Evolutionary conservation across 2,888 invertebrate genomes (phyloP), one percentile per base, ranked within the genome.

Genomic region (Bembecia ichneumoniformis): DNA sequence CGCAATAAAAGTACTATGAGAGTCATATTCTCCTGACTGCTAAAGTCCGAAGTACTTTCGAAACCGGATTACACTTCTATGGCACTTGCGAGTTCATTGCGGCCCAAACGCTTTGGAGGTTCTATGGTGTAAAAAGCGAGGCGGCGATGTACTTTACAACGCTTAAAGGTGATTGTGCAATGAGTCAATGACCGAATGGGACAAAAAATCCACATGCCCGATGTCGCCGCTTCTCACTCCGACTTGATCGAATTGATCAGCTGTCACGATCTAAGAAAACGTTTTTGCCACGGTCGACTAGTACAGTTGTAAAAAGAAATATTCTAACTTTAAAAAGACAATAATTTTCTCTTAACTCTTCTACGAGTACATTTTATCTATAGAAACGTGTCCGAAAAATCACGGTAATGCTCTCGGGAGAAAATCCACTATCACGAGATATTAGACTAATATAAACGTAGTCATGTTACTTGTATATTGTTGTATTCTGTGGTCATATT

Each of bases 141-240:
- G 47, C 47, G 15, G 35, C 5, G 16, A 35, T 20, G 36, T 35
- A 36, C 35, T 5, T n/a, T 5, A n/a, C 13, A 13, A 40, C 13
- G 11, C 13, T 13, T 40, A 40, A 40, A 40, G 40, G 48, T 49
- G 48, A 52, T 68, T 68, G 59, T 63, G 63, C 60, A 68, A 66
- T 53, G 28, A 66, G 71, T 49, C 73, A 68, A 59, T 71, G 73
- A 72, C 73, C 71, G 71, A 55, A n/a, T n/a, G 14, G 28, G 46
- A 60, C 60, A 68, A 70, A 70, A 66, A 70, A 63, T 57, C 51
- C 44, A 28, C 28, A 28, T 28, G 46, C 52, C 51, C 58, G 53
- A 58, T 60, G 53, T 56, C 58, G 54, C 50, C 58, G 58, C 53
- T 50, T 53, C 52, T 48, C 4, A 16, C 11, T 11, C 11, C 40